Evolutionary conservation across 2,888 invertebrate genomes (phyloP), one percentile per base, ranked within the genome.

Genomic region (Pogonocherus hispidulus): DNA sequence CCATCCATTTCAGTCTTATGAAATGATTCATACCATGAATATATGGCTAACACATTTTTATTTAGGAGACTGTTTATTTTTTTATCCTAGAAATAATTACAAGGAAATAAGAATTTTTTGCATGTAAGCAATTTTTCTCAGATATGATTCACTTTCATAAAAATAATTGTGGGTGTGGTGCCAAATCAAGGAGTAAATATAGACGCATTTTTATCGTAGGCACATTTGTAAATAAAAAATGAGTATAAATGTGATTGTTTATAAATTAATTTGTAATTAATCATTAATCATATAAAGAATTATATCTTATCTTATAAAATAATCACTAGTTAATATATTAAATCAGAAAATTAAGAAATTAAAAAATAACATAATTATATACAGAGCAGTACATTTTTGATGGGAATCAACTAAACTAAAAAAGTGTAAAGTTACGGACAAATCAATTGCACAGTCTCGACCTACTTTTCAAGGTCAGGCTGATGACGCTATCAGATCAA

Each of bases 21-120:
- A 49, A 27, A 44, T 59, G 59, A 59, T 32, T 59, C 59, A 59
- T 20, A 16, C 0, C 47, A 47, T 27, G 59, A 46, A 59, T 47
- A 47, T 47, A 59, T 23, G 47, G 32, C 27, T 3, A 20, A 27
- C 9, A 19, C 47, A 20, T 32, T 59, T 59, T 59, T 23, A 23
- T 47, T 32, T 11, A 35, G 11, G 32, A 32, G 3, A n/a, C 8
- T 27, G 16, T 16, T 54, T 54, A 18, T 18, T 47, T 59, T 27
- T 47, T 47, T n/a, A 4, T 59, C 23, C 47, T 19, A 59, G 59
- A 59, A 59, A 11, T 46, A 47, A 32, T 18, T 32, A 35, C 23
- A 14, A 46, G 46, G 46, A 46, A 59, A 59, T 35, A 32, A 11
- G 18, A 27, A n/a, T 47, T 47, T 49, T 59, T 18, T 47, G 22